These are phyloP conservation scores for Monochamus saltuarius DNA, from an alignment of 1,140 invertebrate species.

Conservation along the genomic window DNA sequence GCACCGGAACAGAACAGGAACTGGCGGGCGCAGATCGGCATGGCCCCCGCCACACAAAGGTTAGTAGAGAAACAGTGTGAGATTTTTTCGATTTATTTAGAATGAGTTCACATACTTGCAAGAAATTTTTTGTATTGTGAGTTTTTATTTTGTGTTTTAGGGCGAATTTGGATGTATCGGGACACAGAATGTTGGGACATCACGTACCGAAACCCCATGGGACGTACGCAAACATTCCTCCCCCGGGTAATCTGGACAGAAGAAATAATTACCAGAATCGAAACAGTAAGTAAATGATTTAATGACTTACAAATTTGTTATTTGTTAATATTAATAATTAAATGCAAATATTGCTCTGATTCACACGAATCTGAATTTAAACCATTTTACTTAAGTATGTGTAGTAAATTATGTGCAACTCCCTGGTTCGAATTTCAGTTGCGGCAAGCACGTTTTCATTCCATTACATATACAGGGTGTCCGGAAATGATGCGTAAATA, in stretches of 20 bases:
- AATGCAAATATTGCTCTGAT: too few relatives aligned
- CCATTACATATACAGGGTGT: too few relatives aligned
- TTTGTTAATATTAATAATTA: background rate
- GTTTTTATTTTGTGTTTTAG: slow-evolving; percentile 40
- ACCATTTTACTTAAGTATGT: too few relatives aligned
- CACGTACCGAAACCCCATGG: slow-evolving; percentile 33
- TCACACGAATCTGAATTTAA: too few relatives aligned
- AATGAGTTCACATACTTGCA: background rate
- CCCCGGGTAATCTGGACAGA: slow-evolving; percentile 33
- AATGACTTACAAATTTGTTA: slow-evolving; percentile 4
- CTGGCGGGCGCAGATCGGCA: slow-evolving; percentile 72
- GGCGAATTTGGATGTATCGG: slow-evolving; percentile 64
- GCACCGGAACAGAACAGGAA: slow-evolving; percentile 65
- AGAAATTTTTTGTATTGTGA: background rate
- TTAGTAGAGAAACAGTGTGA: slow-evolving; percentile 12
- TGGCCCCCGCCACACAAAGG: slow-evolving; percentile 47
- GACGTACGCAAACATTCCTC: slow-evolving; percentile 37
- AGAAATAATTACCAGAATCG: slow-evolving; percentile 30
- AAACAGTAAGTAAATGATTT: slow-evolving; percentile 10
- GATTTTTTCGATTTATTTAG: background rate
- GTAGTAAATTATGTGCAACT: too few relatives aligned
- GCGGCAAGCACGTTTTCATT: too few relatives aligned
- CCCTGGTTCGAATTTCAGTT: too few relatives aligned
- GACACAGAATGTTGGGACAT: slow-evolving; percentile 67
- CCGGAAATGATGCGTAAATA: too few relatives aligned